A percentile compares a stretch with the other conserved stretches of the same genome.
These are phyloP conservation scores for Diaprepes abbreviatus DNA, from an alignment of 2,888 invertebrate genomes.

Conservation along the genomic window DNA sequence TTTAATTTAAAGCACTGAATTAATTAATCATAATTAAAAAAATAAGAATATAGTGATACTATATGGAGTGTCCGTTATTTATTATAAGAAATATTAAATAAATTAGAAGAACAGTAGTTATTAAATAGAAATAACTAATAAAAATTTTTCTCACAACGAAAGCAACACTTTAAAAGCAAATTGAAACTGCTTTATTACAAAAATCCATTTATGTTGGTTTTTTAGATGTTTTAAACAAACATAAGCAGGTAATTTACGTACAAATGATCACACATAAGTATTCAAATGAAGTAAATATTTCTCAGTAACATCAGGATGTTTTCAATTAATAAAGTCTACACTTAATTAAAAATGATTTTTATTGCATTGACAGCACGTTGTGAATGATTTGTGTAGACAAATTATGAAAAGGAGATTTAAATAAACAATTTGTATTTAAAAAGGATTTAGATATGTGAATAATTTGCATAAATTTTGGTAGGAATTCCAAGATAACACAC, in stretches of 20 bases:
- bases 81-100: too few relatives aligned
- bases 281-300: conserved; percentile 9
- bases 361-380: conserved; percentile 8
- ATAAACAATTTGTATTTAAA: conserved; percentile 1
- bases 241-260: conserved; percentile 25
- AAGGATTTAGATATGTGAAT: not conserved
- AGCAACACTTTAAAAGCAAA: not conserved
- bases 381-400: conserved; percentile 21
- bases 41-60: too few relatives aligned
- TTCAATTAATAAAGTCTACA: conserved; percentile 25
- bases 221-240: not conserved
- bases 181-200: not conserved
- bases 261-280: conserved; percentile 12
- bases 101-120: too few relatives aligned
- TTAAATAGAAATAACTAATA: not conserved
- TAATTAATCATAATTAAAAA: too few relatives aligned
- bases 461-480: too few relatives aligned
- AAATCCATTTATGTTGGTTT: not conserved
- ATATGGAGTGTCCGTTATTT: too few relatives aligned
- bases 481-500: too few relatives aligned
- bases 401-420: too few relatives aligned
- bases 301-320: conserved; percentile 6
- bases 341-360: conserved; percentile 28
- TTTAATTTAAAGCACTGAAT: too few relatives aligned
- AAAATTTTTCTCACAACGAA: conserved; percentile 9